Conservation (phyloP, 2,113 vertebrate genomes). For the Hystrix brachyura region DNA sequence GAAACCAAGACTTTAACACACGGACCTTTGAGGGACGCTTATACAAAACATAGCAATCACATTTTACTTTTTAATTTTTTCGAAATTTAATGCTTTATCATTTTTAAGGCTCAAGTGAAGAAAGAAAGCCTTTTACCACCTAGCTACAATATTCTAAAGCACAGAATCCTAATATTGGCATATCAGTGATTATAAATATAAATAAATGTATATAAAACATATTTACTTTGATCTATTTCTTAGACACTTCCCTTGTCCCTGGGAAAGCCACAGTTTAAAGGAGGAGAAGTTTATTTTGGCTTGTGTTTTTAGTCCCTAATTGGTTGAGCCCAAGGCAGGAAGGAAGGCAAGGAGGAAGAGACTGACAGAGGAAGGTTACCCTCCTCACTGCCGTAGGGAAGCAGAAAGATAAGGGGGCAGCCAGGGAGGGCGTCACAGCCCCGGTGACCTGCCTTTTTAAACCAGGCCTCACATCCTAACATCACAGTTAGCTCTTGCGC, state of each 20-base stretch:
- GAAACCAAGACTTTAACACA: not conserved
- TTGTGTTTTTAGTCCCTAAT: not conserved
- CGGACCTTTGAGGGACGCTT: too few relatives aligned
- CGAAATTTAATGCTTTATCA: not conserved
- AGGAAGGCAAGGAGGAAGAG: not conserved
- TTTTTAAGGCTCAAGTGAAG: not conserved
- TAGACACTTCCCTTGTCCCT: not conserved
- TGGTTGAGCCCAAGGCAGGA: not conserved
- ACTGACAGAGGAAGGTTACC: not conserved
- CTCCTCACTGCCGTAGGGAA: not conserved
- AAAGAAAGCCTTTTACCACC: not conserved
- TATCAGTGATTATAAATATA: not conserved
- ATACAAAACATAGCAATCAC: not conserved
- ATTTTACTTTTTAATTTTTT: not conserved
- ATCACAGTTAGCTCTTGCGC: not conserved
- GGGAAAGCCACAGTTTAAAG: not conserved
- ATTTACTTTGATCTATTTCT: slow-evolving; percentile 25
- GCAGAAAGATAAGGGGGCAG: not conserved
- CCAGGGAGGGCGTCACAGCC: not conserved
- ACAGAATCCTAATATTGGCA: not conserved
- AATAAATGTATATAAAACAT: not conserved
- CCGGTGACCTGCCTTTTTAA: not conserved
- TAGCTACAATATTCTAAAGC: slow-evolving; percentile 13
- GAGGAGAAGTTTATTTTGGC: not conserved
- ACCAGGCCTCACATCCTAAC: not conserved